Conservation (phyloP, 2,888 invertebrate genomes). For the Andrena marginata region DNA sequence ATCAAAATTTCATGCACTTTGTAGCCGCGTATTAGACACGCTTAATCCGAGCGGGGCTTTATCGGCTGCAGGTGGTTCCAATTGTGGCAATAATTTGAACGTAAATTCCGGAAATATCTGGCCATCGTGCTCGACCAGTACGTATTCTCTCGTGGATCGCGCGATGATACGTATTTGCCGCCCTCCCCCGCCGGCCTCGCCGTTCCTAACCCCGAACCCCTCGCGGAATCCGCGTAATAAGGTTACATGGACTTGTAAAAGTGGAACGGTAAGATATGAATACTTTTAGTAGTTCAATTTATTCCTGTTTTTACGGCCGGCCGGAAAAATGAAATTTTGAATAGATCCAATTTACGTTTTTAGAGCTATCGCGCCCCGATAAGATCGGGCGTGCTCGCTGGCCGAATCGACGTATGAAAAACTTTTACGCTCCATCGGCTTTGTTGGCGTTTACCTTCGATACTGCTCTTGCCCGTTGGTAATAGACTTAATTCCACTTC, state of each 20-base stretch:
- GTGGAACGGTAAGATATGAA: conserved; percentile 41
- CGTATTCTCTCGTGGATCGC: conserved; percentile 46
- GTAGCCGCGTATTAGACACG: conserved; percentile 8
- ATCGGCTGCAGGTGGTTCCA: conserved; percentile 41
- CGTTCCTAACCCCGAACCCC: neutral
- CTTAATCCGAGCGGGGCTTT: conserved; percentile 34
- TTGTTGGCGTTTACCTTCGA: conserved; percentile 47
- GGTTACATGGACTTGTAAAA: conserved; percentile 52
- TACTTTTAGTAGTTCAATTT: conserved; percentile 59
- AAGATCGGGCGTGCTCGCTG: conserved; percentile 56
- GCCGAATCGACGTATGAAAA: conserved; percentile 52
- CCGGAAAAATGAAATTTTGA: conserved; percentile 60
- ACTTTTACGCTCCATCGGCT: conserved; percentile 60
- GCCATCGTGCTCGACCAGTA: conserved; percentile 25
- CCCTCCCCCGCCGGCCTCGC: neutral
- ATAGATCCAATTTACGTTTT: conserved; percentile 62
- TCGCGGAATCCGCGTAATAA: conserved; percentile 41
- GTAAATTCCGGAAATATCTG: conserved; percentile 62
- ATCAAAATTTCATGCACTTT: conserved; percentile 40
- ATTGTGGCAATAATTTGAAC: conserved; percentile 62
- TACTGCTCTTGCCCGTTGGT: conserved; percentile 4
- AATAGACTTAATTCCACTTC: conserved; percentile 41
- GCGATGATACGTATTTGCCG: conserved; percentile 43
- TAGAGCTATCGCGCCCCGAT: conserved; percentile 55
- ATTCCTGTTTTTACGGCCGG: conserved; percentile 50